Evolutionary conservation across 1,140 invertebrate species (phyloP).

Genomic region (Aphis craccivora): DNA sequence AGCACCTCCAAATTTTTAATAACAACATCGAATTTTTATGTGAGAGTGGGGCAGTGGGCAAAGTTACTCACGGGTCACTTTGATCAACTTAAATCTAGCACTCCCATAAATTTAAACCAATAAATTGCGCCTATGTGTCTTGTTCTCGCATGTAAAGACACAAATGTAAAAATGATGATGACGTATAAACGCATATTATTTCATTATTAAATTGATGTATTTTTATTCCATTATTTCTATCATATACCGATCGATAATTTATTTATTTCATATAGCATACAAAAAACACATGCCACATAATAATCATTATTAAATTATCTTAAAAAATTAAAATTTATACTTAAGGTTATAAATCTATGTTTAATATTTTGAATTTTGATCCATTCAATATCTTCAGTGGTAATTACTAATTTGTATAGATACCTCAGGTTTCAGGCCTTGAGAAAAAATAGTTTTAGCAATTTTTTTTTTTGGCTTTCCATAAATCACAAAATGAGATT

Average conservation of each 20-base stretch:
- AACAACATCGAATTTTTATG: no score
- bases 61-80: no score
- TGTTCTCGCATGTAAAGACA: no score
- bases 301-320: not conserved
- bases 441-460: not conserved
- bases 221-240: no score
- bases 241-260: not conserved
- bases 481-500: not conserved
- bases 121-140: no score
- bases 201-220: not conserved
- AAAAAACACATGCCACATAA: not conserved
- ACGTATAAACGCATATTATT: not conserved
- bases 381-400: not conserved
- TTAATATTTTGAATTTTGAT: not conserved
- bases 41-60: no score
- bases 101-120: no score
- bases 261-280: not conserved
- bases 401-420: not conserved
- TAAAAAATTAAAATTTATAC: not conserved
- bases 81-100: no score
- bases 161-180: not conserved
- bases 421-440: not conserved
- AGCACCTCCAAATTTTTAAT: no score
- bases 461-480: not conserved
- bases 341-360: no score